Conservation (phyloP, 2,888 invertebrate species). For the Lepidochitona cinerea region DNA sequence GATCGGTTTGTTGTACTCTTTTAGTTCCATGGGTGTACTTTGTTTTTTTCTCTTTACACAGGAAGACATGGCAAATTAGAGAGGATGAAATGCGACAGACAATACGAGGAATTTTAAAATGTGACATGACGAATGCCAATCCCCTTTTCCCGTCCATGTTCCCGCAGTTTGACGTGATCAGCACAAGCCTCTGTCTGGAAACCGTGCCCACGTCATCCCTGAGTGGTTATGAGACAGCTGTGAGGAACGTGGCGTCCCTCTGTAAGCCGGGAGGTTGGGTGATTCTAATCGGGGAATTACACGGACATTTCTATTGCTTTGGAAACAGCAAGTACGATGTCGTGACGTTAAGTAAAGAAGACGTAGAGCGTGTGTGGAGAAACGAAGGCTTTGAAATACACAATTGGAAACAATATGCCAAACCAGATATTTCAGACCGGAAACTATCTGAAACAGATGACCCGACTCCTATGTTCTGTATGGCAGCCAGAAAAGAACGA, state of each 20-base stretch:
- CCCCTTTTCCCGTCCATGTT: background rate
- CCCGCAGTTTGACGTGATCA: constrained; percentile 6
- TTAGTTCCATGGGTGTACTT: too few species aligned
- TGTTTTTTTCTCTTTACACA: too few species aligned
- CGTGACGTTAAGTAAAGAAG: background rate
- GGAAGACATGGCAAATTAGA: too few species aligned
- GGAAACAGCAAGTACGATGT: background rate
- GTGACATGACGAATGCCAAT: background rate
- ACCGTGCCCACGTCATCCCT: background rate
- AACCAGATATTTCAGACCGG: background rate
- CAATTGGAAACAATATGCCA: background rate
- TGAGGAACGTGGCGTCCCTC: background rate
- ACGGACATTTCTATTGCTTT: background rate
- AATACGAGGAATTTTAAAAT: background rate
- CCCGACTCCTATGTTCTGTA: background rate
- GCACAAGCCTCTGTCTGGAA: background rate
- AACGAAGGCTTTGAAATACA: background rate
- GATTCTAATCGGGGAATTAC: background rate
- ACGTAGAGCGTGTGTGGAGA: background rate
- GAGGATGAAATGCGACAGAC: background rate
- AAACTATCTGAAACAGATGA: background rate
- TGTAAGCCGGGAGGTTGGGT: background rate
- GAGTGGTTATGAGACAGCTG: background rate
- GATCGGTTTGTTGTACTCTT: too few species aligned
- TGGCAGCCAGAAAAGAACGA: background rate